Evolutionary conservation across 2,113 vertebrate species (phyloP).

Genomic region (Litocranius walleri): DNA sequence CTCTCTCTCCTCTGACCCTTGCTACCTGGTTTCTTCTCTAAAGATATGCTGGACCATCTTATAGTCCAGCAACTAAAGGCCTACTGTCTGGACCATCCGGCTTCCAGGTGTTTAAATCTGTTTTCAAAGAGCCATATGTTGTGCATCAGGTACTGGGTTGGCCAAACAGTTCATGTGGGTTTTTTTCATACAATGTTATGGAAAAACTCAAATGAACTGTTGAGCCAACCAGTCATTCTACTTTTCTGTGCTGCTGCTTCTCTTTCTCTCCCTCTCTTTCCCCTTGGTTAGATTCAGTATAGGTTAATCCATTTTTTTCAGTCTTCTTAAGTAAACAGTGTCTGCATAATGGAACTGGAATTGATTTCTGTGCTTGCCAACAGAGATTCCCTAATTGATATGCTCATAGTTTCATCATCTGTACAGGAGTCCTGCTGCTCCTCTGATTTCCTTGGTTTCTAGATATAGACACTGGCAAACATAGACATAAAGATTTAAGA

Average conservation of each 20-base stretch:
- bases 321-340: constrained; percentile 13
- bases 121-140: neutral
- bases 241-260: neutral
- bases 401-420: constrained; percentile 10
- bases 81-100: neutral
- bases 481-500: neutral
- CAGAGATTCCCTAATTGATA: constrained; percentile 26
- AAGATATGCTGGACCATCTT: neutral
- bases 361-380: constrained; percentile 23
- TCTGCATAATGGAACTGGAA: constrained; percentile 31
- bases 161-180: neutral
- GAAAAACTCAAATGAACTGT: neutral
- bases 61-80: neutral
- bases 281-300: neutral
- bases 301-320: neutral
- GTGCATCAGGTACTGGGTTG: neutral
- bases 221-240: neutral
- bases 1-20: neutral
- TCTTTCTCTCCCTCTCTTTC: neutral
- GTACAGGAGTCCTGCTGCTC: neutral
- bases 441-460: neutral
- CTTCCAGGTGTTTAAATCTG: neutral
- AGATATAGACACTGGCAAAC: neutral
- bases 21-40: neutral
- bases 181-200: neutral